Percentiles rank a stretch among this genome's conserved stretches.
phyloP scores from a whole-genome alignment of 2,888 invertebrate species.

The Pilophorus perplexus region DNA sequence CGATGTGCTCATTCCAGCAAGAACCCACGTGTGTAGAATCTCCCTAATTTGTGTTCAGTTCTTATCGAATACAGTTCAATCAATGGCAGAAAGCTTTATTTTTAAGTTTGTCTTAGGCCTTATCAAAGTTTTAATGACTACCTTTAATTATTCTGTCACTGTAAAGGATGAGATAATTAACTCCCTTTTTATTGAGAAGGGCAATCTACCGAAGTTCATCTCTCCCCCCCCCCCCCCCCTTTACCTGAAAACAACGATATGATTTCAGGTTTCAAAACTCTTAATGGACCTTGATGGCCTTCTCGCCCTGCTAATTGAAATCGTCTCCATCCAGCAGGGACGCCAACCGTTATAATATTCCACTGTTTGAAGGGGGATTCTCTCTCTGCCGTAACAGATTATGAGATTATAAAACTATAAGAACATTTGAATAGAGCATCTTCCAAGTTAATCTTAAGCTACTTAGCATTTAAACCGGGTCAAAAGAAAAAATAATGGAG shows the following conservation, averaged over 20 bases:
- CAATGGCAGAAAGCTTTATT: too few relatives aligned
- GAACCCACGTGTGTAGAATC: too few relatives aligned
- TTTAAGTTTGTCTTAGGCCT: too few relatives aligned
- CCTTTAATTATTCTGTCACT: slow-evolving; percentile 8
- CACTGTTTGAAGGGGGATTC: slow-evolving; percentile 1
- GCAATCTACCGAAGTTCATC: slow-evolving; percentile 6
- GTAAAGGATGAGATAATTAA: slow-evolving; percentile 4
- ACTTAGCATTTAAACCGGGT: slow-evolving; percentile 12
- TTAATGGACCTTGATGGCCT: neutral
- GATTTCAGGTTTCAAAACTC: slow-evolving; percentile 9
- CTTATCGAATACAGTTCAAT: too few relatives aligned
- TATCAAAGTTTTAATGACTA: too few relatives aligned
- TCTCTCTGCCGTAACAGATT: slow-evolving; percentile 1
- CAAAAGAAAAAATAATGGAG: slow-evolving; percentile 10
- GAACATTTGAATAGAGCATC: slow-evolving; percentile 17
- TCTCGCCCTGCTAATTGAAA: neutral
- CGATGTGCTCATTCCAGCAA: too few relatives aligned
- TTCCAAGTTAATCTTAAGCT: slow-evolving; percentile 14
- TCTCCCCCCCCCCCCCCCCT: too few relatives aligned
- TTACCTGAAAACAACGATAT: slow-evolving; percentile 1
- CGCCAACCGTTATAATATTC: slow-evolving; percentile 1
- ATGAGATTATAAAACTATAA: slow-evolving; percentile 18
- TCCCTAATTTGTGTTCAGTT: too few relatives aligned
- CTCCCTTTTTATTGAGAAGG: neutral
- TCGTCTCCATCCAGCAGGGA: neutral